These are phyloP conservation scores for Drosophila ambigua DNA, from an alignment of 1,140 invertebrate species.

Conservation along the genomic window DNA sequence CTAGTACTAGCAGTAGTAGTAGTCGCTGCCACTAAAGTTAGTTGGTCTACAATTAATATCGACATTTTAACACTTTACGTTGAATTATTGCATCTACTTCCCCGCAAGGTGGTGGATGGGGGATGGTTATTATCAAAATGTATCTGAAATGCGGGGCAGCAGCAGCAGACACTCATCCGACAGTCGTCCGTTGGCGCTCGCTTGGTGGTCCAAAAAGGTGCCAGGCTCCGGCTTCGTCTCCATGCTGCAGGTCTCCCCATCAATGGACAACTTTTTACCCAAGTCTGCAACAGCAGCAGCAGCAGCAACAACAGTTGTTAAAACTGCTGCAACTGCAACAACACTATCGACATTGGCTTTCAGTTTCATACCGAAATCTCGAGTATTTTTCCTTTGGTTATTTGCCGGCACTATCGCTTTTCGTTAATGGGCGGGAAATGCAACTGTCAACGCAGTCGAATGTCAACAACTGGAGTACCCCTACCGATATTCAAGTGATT, in stretches of 20 bases:
- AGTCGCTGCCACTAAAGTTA: slow-evolving; percentile 19
- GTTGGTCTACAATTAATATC: slow-evolving; percentile 78
- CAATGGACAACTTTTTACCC: slow-evolving; percentile 22
- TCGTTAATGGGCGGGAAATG: slow-evolving; percentile 65
- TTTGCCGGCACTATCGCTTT: slow-evolving; percentile 37
- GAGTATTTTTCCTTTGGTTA: slow-evolving; percentile 32
- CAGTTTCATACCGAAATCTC: slow-evolving; percentile 28
- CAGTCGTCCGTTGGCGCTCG: slow-evolving; percentile 40
- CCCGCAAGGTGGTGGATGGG: slow-evolving; percentile 10
- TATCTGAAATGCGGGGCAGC: slow-evolving; percentile 30
- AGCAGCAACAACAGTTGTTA: slow-evolving; percentile 24
- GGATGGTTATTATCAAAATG: slow-evolving; percentile 74
- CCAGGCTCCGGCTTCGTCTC: not conserved
- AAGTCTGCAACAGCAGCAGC: slow-evolving; percentile 27
- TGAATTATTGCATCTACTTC: slow-evolving; percentile 80
- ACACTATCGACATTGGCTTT: slow-evolving; percentile 27
- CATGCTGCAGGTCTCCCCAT: slow-evolving; percentile 9
- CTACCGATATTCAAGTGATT: too few species aligned
- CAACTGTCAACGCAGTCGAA: slow-evolving; percentile 47
- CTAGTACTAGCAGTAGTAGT: not conserved
- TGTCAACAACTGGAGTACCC: slow-evolving; percentile 17
- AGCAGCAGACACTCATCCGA: slow-evolving; percentile 34
- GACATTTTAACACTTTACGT: slow-evolving; percentile 82
- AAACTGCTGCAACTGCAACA: too few species aligned
- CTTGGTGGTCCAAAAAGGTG: slow-evolving; percentile 39